Base-by-base conservation (phyloP, 2,888 invertebrate species). In the Drosophila subsilvestris region DNA sequence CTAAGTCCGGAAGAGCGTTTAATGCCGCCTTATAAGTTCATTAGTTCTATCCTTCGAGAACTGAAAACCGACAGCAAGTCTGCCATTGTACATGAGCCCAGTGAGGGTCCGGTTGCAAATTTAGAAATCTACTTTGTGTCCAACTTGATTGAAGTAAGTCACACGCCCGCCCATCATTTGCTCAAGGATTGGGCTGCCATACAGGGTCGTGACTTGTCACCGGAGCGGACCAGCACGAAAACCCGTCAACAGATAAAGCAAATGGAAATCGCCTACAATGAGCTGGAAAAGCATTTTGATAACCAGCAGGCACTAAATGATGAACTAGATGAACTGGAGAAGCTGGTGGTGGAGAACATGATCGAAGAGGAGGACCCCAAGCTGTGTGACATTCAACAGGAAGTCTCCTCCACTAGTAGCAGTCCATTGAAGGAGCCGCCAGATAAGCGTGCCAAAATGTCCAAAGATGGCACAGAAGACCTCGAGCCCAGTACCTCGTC, bases 161-260 rank as follows among this genome's bases (percentile, higher is more conserved):
- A 57, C 49, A 84, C 88, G 49, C 92, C 90, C 75, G 90, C 92
- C 43, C 93, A 94, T 22, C 91, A 91, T 86, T 91, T 95, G 59
- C 88, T 95, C n/a, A 94, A 93, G 90, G 93, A 94, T 82, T 95
- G 95, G 94, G 89, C 92, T 25, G 84, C 92, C 51, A 95, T 95
- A 80, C 94, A 94, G 5, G 95, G 95, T 0, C 92, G 95, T 63
- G 95, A 95, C 54, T 78, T 86, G 12, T 94, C 94, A 58, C 95
- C 95, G 1, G 75, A 74, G 44, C 58, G 55, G 3, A 67, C 42
- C 3, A 77, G 61, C 43, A 25, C 9, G 0, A 37, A 59, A 51
- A 49, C 7, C 8, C 32, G 44, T 1, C 66, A 49, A 1, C 71
- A 37, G 0, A 27, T 61, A 4, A n/a, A 63, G 25, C 76, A 77